Conservation (phyloP, 2,888 invertebrate genomes). For the Amiota communis region DNA sequence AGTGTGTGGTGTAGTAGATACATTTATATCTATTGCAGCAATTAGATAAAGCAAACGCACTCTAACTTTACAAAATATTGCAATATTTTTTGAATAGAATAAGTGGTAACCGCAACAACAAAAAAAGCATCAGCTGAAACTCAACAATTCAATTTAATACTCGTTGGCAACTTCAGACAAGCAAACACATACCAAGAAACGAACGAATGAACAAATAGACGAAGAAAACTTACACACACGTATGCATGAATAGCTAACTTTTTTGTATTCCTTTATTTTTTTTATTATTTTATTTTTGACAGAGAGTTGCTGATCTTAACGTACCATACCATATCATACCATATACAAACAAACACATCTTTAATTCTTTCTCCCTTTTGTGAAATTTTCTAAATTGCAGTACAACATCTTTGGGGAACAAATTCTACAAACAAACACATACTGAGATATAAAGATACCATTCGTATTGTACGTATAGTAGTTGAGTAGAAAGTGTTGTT, state of each 20-base stretch:
- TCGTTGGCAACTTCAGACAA: slow-evolving; percentile 63
- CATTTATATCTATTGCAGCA: slow-evolving; percentile 43
- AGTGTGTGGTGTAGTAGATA: slow-evolving; percentile 23
- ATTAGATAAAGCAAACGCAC: slow-evolving; percentile 66
- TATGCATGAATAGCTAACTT: slow-evolving; percentile 13
- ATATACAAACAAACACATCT: slow-evolving; percentile 13
- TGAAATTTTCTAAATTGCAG: slow-evolving; percentile 29
- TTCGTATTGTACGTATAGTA: neutral
- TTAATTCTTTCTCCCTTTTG: slow-evolving; percentile 20
- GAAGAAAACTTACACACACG: neutral
- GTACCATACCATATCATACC: neutral
- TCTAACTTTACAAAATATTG: slow-evolving; percentile 33
- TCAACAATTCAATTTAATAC: slow-evolving; percentile 65
- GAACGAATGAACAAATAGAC: neutral
- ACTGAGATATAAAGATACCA: slow-evolving; percentile 3
- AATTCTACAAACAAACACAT: neutral
- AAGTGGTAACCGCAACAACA: too few relatives aligned
- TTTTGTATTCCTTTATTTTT: slow-evolving; percentile 7
- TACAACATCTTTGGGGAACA: slow-evolving; percentile 12
- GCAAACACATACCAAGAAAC: slow-evolving; percentile 8
- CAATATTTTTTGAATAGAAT: slow-evolving; percentile 10
- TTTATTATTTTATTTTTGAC: neutral
- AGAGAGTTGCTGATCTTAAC: slow-evolving; percentile 9
- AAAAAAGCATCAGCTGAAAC: slow-evolving; percentile 46
- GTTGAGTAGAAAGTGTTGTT: slow-evolving; percentile 9